These are phyloP conservation scores for Chelonoidis abingdonii DNA, from an alignment of 2,113 vertebrate species.

Conservation along the genomic window DNA sequence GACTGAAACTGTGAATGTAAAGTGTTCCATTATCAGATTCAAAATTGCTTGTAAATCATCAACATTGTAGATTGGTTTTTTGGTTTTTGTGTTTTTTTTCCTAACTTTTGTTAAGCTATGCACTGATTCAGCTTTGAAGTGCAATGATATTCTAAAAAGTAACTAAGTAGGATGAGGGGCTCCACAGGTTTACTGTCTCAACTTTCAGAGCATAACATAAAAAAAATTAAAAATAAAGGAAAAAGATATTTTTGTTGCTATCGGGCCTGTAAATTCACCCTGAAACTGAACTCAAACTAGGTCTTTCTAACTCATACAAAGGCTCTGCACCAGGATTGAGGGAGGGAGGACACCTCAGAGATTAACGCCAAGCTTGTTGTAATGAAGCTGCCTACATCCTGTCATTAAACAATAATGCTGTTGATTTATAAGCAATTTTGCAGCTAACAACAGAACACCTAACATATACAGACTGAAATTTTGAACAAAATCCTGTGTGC, in stretches of 20 bases:
- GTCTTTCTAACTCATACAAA: not conserved
- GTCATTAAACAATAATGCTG: not conserved
- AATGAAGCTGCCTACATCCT: not conserved
- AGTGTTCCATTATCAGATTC: no score
- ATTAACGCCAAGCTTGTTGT: not conserved
- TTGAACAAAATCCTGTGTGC: conserved; percentile 25
- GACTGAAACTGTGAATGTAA: no score
- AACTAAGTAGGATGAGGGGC: no score
- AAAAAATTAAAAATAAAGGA: conserved; percentile 16
- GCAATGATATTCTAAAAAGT: no score
- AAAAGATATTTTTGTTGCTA: no score
- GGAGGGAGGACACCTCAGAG: not conserved
- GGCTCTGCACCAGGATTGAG: not conserved
- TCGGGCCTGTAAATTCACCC: not conserved
- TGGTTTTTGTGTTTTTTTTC: no score
- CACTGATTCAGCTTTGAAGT: no score
- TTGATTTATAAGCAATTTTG: not conserved
- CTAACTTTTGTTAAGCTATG: no score
- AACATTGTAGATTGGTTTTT: no score
- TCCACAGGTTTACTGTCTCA: not conserved
- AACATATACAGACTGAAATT: not conserved
- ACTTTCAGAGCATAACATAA: not conserved
- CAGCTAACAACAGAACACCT: not conserved
- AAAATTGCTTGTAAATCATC: no score
- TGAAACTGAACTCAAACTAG: not conserved